Evolutionary conservation across 2,888 invertebrate species (phyloP).

Genomic region (Eupithecia insigniata): DNA sequence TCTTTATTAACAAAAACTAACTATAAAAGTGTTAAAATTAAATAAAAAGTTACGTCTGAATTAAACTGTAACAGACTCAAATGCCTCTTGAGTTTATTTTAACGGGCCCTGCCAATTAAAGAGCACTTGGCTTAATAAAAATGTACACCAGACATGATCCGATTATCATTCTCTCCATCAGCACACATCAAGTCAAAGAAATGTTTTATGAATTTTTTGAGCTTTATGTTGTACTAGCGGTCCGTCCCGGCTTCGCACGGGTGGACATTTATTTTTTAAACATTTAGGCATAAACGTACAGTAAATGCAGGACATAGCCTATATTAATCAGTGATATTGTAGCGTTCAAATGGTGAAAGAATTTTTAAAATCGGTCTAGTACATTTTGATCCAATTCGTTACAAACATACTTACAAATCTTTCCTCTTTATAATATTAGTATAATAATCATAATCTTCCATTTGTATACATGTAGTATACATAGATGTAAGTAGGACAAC

Average conservation of each 20-base stretch:
- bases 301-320: too few species aligned
- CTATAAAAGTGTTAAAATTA: neutral
- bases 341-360: too few species aligned
- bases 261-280: too few species aligned
- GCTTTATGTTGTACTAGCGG: neutral
- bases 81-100: conserved; percentile 41
- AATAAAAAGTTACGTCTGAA: conserved; percentile 13
- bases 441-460: too few species aligned
- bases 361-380: too few species aligned
- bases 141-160: conserved; percentile 33
- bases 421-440: too few species aligned
- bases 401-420: too few species aligned
- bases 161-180: conserved; percentile 40
- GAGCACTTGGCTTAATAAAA: conserved; percentile 45
- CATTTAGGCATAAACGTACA: too few species aligned
- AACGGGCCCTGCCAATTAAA: conserved; percentile 44
- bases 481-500: neutral
- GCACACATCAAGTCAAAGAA: conserved; percentile 11
- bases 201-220: neutral
- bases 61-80: conserved; percentile 27
- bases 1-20: neutral
- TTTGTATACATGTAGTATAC: too few species aligned
- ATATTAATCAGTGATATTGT: too few species aligned
- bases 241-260: too few species aligned
- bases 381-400: too few species aligned